Percentiles rank a stretch among this genome's conserved stretches.
phyloP scores from a whole-genome alignment of 2,797 vertebrate species.

The Darevskia mixta region DNA sequence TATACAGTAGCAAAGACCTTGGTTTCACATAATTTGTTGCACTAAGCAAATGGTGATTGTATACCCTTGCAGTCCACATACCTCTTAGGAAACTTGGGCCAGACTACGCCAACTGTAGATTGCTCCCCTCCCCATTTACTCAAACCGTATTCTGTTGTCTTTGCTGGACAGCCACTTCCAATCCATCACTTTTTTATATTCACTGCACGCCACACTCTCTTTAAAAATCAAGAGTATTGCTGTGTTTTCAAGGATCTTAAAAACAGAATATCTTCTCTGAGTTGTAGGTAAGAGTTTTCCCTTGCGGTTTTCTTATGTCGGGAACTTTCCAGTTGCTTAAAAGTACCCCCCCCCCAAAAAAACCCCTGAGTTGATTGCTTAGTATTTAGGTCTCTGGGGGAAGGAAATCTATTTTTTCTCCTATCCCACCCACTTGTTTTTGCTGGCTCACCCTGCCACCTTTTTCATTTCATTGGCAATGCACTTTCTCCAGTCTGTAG shows the following conservation, averaged over 20 bases:
- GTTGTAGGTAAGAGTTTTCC: no score
- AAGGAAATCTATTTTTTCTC: background rate
- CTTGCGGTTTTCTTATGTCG: background rate
- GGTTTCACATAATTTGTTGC: rapidly evolving
- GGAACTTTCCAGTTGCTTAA: background rate
- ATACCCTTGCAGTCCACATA: background rate
- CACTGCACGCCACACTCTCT: background rate
- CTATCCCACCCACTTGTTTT: no score
- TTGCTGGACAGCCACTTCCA: background rate
- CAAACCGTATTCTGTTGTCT: background rate
- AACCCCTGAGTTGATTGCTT: no score
- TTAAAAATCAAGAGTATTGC: background rate
- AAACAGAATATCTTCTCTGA: background rate
- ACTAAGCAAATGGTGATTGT: rapidly evolving
- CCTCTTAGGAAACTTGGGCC: background rate
- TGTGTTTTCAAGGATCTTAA: background rate
- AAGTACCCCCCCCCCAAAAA: background rate
- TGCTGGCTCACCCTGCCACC: no score
- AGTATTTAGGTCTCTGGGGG: background rate
- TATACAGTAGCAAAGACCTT: rapidly evolving
- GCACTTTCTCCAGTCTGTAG: background rate
- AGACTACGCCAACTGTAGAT: background rate
- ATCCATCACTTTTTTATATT: background rate
- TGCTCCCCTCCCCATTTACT: background rate
- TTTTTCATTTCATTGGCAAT: background rate